Base-by-base conservation (phyloP, 2,113 vertebrate genomes). In the Octodon degus region DNA sequence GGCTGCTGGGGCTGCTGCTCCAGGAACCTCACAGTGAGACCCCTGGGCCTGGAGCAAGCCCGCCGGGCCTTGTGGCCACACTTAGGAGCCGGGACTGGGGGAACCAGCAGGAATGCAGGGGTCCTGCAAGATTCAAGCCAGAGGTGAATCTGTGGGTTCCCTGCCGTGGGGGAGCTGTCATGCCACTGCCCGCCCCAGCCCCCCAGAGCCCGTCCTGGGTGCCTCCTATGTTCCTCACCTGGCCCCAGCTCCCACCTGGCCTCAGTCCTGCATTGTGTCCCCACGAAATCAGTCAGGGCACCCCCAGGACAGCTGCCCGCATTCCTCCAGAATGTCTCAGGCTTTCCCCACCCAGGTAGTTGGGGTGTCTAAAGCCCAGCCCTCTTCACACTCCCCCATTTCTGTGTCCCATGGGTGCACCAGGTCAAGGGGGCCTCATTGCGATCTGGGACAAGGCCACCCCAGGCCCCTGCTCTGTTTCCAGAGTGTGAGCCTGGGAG, bases 131-230 rank as follows among this genome's bases (percentile, higher is more conserved):
- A 12, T 53, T 20, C 22, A 13, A 30, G 43, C 40, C 30, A 34
- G 32, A 47, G 40, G 30, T 5, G 27, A 25, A 43, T 43, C 25
- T 1, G 4, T 4, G 32, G 1, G 2, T 70, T 3, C 0, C 2
- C 1, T 0, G 24, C 20, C 4, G 0, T 11, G 43, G 55, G 82
- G 82, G 22, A 5, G 7, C 0, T 0, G 0, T 34, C 34, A 0
- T 0, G 17, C 32, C 37, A 16, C 3, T 1, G 32, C 37, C 25
- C 6, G 2, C 63, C 11, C 34, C 5, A 0, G 20, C 30, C n/a
- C 47, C 25, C 6, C 7, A 10, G 43, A 62, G 58, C 77, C 27
- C 5, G 4, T 25, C 1, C 40, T 30, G 20, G 72, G 22, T 8
- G 30, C 30, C 24, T 43, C 67, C 8, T 11, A 25, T 1, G 20